Conservation (phyloP, 1,140 invertebrate genomes). For the Diorhabda carinulata region DNA sequence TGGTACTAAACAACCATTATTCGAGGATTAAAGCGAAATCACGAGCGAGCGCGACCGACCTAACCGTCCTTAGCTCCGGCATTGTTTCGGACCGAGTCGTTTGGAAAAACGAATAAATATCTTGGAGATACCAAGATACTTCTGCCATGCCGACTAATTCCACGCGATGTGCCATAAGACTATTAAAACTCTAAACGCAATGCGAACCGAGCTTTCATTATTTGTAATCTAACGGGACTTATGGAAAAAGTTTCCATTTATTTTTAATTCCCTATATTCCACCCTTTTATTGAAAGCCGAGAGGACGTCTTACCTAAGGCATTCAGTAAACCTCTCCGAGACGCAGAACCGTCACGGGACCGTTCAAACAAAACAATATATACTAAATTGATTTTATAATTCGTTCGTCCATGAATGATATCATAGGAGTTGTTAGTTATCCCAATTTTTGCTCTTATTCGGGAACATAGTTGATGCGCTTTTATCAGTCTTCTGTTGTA, state of each 20-base stretch:
- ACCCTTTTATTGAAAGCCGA: slow-evolving; percentile 45
- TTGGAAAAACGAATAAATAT: slow-evolving; percentile 50
- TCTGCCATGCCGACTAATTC: slow-evolving; percentile 42
- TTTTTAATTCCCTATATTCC: slow-evolving; percentile 47
- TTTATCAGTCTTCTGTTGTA: too few relatives aligned
- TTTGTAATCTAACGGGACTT: slow-evolving; percentile 46
- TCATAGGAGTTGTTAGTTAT: too few relatives aligned
- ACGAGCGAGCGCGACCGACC: slow-evolving; percentile 41
- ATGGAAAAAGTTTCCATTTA: slow-evolving; percentile 47
- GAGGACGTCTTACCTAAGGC: slow-evolving; percentile 38
- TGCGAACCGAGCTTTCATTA: slow-evolving; percentile 43
- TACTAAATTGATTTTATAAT: too few relatives aligned
- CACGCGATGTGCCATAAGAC: slow-evolving; percentile 43
- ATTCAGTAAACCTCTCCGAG: slow-evolving; percentile 33
- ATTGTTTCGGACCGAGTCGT: slow-evolving; percentile 48
- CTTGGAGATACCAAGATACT: slow-evolving; percentile 36
- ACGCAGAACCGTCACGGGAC: neutral
- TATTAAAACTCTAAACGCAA: slow-evolving; percentile 47
- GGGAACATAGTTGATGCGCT: too few relatives aligned
- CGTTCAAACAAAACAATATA: too few relatives aligned
- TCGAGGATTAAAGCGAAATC: slow-evolving; percentile 48
- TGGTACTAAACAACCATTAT: slow-evolving; percentile 47
- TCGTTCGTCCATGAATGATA: too few relatives aligned
- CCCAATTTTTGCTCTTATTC: too few relatives aligned
- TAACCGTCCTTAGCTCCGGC: slow-evolving; percentile 39